These are phyloP conservation scores for Meandrina meandrites DNA, from an alignment of 92 coral and sea anemone genomes.

Conservation along the genomic window DNA sequence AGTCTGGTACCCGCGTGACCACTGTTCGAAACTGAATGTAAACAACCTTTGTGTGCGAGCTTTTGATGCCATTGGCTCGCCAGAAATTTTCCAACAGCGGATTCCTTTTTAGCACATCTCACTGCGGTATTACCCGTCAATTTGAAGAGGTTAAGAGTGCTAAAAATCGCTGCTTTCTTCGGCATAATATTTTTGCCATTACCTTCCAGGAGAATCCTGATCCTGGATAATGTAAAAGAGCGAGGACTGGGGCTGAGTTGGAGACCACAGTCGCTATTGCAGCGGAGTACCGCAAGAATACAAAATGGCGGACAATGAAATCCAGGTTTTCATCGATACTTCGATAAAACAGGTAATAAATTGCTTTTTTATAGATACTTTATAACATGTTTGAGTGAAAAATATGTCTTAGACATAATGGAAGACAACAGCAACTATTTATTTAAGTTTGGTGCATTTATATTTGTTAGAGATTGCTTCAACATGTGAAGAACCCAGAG, in stretches of 20 bases:
- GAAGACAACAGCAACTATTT: neutral
- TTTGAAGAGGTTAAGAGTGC: neutral
- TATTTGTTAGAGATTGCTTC: slow-evolving; percentile 45
- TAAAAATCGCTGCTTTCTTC: neutral
- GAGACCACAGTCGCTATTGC: neutral
- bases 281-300: slow-evolving; percentile 47
- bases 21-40: neutral
- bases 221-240: neutral
- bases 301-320: slow-evolving; percentile 68
- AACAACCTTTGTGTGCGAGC: neutral
- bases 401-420: too few relatives aligned
- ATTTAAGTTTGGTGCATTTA: neutral
- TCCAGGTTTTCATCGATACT: slow-evolving; percentile 40
- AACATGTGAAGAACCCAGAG: slow-evolving; percentile 15
- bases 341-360: slow-evolving; percentile 60
- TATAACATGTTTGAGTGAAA: neutral
- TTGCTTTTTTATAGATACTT: neutral
- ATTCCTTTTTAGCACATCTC: neutral
- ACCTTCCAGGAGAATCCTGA: neutral
- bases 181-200: neutral
- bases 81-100: neutral
- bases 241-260: neutral
- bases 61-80: neutral
- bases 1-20: neutral
- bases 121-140: neutral